phyloP scores from a whole-genome alignment of 2,797 vertebrate genomes.

The Gymnopithys bicolor region DNA sequence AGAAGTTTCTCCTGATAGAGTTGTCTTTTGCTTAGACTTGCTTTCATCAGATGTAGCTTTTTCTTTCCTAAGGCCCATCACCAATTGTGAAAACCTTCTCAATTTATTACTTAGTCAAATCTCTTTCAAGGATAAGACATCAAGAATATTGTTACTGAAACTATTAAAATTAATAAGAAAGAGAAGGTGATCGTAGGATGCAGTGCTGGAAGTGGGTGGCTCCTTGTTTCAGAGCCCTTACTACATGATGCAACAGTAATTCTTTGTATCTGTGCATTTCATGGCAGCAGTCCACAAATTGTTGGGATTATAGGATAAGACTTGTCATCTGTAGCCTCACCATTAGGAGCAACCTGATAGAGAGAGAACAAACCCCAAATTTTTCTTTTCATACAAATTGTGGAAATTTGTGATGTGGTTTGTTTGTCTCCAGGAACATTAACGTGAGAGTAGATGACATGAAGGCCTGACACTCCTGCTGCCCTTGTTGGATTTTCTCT shows the following conservation, averaged over 20 bases:
- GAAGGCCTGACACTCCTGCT: neutral
- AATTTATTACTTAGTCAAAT: neutral
- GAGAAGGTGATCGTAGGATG: neutral
- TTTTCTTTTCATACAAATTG: neutral
- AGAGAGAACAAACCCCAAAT: neutral
- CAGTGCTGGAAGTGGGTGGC: neutral
- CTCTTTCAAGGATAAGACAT: neutral
- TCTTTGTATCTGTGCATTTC: neutral
- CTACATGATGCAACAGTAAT: accelerated
- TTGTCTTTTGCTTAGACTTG: neutral
- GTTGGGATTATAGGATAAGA: neutral
- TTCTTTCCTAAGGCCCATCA: neutral
- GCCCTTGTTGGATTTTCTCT: neutral
- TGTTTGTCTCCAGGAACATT: neutral
- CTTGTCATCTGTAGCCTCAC: neutral
- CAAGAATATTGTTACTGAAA: neutral
- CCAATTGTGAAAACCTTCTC: neutral
- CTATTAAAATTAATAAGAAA: neutral
- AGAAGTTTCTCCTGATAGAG: neutral
- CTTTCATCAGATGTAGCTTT: neutral
- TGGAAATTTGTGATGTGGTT: neutral
- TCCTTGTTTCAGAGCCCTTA: neutral
- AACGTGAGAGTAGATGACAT: neutral
- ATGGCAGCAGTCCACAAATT: neutral
- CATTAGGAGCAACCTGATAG: neutral